Evolutionary conservation across 2,113 vertebrate species (phyloP).

Genomic region (Microcebus tavaratra): DNA sequence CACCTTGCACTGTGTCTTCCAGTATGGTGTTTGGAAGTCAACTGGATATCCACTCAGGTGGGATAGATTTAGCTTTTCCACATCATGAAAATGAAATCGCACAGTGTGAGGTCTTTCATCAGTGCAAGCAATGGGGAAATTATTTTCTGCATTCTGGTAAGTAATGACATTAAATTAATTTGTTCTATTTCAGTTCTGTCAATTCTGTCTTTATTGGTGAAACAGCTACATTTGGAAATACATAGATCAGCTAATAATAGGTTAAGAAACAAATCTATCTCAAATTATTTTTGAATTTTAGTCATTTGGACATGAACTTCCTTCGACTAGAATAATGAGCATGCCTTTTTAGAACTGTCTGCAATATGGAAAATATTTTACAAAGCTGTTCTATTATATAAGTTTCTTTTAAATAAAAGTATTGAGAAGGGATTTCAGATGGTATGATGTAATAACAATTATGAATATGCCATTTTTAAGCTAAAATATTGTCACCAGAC

Average conservation of each 20-base stretch:
- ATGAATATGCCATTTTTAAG: background rate
- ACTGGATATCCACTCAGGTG: slow-evolving; percentile 96
- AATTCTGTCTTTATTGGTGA: background rate
- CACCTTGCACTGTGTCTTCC: slow-evolving; percentile 30
- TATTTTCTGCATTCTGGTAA: slow-evolving; percentile 97
- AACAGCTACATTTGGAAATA: background rate
- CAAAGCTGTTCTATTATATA: background rate
- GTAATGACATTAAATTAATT: background rate
- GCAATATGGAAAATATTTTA: background rate
- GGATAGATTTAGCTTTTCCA: slow-evolving; percentile 95
- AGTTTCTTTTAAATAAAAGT: background rate
- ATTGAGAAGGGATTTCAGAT: background rate
- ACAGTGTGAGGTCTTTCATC: slow-evolving; percentile 95
- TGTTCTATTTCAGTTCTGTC: accelerated
- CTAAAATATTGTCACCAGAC: background rate
- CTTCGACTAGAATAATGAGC: background rate
- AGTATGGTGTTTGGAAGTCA: slow-evolving; percentile 94
- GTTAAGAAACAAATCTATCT: background rate
- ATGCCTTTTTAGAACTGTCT: background rate
- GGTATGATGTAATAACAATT: background rate
- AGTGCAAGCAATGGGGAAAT: slow-evolving; percentile 94
- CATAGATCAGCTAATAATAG: background rate
- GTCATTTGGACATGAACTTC: background rate
- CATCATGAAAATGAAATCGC: slow-evolving; percentile 98
- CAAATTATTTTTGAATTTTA: background rate